Conservation (phyloP, 1,140 invertebrate species). For the Drosophila erecta region DNA sequence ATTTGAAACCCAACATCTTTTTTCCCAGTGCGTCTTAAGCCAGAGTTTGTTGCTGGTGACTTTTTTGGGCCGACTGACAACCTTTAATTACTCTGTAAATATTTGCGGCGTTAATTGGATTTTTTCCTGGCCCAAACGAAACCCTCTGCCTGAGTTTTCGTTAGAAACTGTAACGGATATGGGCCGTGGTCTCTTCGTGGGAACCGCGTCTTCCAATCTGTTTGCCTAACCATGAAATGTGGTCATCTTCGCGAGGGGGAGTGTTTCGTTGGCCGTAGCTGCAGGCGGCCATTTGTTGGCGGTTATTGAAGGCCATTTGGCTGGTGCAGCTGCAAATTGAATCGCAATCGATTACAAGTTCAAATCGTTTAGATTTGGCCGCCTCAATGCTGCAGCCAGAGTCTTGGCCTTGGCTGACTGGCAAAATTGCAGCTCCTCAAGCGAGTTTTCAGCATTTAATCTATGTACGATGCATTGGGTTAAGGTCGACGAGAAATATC, state of each 20-base stretch:
- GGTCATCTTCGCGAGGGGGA: slow-evolving; percentile 25
- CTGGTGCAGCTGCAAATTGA: slow-evolving; percentile 69
- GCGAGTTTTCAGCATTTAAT: slow-evolving; percentile 79
- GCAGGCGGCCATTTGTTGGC: background rate
- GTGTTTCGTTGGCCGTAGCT: background rate
- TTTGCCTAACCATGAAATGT: slow-evolving; percentile 57
- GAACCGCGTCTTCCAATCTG: slow-evolving; percentile 42
- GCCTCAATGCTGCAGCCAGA: slow-evolving; percentile 68
- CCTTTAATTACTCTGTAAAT: slow-evolving; percentile 78
- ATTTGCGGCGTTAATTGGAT: slow-evolving; percentile 77
- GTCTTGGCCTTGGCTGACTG: slow-evolving; percentile 77
- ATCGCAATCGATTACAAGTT: slow-evolving; percentile 82
- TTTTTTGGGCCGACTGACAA: slow-evolving; percentile 38
- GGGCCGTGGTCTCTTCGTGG: slow-evolving; percentile 32
- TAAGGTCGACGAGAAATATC: slow-evolving; percentile 83
- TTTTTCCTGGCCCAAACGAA: slow-evolving; percentile 34
- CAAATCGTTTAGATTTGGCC: slow-evolving; percentile 80
- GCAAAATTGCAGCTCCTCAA: slow-evolving; percentile 79
- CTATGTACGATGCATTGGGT: slow-evolving; percentile 81
- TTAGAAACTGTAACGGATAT: slow-evolving; percentile 58
- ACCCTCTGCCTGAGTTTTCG: slow-evolving; percentile 8
- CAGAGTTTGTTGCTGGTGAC: slow-evolving; percentile 16
- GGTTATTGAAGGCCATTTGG: background rate
- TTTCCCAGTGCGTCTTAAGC: slow-evolving; percentile 1
- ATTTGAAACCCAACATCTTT: background rate